phyloP scores from a whole-genome alignment of 2,888 invertebrate species.

The Lydus trimaculatus region DNA sequence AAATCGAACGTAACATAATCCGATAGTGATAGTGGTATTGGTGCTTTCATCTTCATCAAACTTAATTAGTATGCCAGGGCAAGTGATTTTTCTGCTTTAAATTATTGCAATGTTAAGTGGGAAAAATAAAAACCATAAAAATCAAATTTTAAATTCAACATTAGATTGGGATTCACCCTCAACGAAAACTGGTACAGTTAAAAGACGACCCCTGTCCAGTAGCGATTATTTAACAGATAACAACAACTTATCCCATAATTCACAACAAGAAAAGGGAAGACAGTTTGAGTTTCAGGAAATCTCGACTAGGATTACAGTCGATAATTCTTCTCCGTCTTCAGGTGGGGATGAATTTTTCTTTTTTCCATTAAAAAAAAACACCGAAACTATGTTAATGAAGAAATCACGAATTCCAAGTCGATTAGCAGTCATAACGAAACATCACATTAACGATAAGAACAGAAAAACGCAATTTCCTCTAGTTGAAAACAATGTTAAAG shows the following conservation, averaged over 20 bases:
- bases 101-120: conserved; percentile 40
- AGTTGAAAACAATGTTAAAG: not conserved
- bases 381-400: not conserved
- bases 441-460: conserved; percentile 1
- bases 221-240: conserved; percentile 20
- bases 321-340: not conserved
- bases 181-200: conserved; percentile 75
- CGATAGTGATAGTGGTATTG: conserved; percentile 14
- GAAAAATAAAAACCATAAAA: conserved; percentile 42
- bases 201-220: conserved; percentile 68
- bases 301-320: conserved; percentile 15
- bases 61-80: too few relatives aligned
- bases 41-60: conserved; percentile 10
- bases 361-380: not conserved
- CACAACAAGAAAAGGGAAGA: conserved; percentile 12
- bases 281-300: conserved; percentile 12
- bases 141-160: conserved; percentile 37
- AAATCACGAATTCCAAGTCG: conserved; percentile 16
- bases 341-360: conserved; percentile 7
- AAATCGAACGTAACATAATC: conserved; percentile 35
- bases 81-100: too few relatives aligned
- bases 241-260: conserved; percentile 13
- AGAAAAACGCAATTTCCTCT: conserved; percentile 1
- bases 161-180: conserved; percentile 79
- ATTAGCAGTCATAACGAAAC: conserved; percentile 10